Base-by-base conservation (phyloP, 2,113 vertebrate species). In the Holacanthus passer region DNA sequence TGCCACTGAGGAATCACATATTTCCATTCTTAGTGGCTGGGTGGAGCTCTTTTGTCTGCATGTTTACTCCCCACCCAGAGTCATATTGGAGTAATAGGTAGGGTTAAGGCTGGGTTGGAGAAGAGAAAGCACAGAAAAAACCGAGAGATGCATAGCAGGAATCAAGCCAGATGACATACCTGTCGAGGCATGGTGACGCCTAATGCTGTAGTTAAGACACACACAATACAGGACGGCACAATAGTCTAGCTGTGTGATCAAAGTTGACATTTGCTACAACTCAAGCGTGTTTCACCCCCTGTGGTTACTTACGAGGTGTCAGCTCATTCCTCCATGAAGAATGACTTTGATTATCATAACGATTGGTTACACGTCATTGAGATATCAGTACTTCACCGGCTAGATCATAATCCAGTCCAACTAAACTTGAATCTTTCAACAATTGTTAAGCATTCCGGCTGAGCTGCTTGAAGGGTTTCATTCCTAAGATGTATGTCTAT, bases 141-240 rank as follows among this genome's bases (percentile, higher is more conserved):
- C 43, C 52, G 16, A 76, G 62, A 69, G 63, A 81, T 48, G 52
- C 77, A 81, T 62, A 32, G 72, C 80, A 91, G 67, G 79, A 93
- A 92, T 89, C 92, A 92, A 79, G 91, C 87, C 77, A 7, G 89
- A 92, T 92, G 83, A 92, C 92, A 94, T 94, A 91, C 87, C 89
- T 89, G 82, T 11, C 22, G 67, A 89, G 78, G 82, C 43, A 78
- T 39, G 81, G 86, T 87, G 77, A 88, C 87, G 50, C 79, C 78
- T 85, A 70, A 87, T n/a, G n/a, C n/a, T n/a, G n/a, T 35, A 58
- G 62, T 77, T 72, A 35, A 72, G 53, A 53, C 29, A 31, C 52
- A 43, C 41, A 58, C 45, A 37, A 1, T n/a, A 39, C 58, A 76
- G 19, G 65, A 11, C 6, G 4, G 10, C 20, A 69, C 77, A 81